These are phyloP conservation scores for Sphyrna mokarran DNA, from an alignment of 2,113 vertebrate species.

Conservation along the genomic window DNA sequence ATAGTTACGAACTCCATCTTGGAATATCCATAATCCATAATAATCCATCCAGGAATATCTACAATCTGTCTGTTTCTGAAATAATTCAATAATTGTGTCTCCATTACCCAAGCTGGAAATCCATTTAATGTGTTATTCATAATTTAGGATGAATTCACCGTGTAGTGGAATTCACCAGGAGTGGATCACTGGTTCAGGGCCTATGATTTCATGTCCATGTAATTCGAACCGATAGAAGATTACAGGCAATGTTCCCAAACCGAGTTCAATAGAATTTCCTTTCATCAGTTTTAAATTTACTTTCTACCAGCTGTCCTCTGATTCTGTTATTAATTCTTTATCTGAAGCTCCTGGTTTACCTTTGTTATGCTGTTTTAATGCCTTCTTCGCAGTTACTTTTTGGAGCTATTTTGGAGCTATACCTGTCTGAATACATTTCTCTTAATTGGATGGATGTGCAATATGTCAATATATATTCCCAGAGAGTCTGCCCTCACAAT, in stretches of 20 bases:
- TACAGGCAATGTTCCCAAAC: not conserved
- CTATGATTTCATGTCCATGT: not conserved
- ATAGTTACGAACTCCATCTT: not conserved
- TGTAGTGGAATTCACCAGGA: not conserved
- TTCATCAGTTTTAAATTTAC: not conserved
- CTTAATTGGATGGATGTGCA: not conserved
- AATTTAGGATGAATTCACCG: not conserved
- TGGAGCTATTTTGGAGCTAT: not conserved
- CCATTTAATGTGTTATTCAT: not conserved
- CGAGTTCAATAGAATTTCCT: not conserved
- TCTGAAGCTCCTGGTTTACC: not conserved
- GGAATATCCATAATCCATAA: too few relatives aligned
- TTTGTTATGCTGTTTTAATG: not conserved
- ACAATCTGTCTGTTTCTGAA: not conserved
- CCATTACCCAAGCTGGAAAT: not conserved
- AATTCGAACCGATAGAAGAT: not conserved
- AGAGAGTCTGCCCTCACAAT: not conserved
- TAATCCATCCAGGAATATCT: not conserved
- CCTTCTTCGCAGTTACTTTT: not conserved
- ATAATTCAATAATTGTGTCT: not conserved
- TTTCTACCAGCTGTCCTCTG: not conserved
- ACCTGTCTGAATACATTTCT: not conserved
- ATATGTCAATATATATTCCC: not conserved
- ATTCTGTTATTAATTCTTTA: not conserved
- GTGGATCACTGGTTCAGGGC: not conserved